Base-by-base conservation (phyloP, 2,113 vertebrate species). In the Electrona antarctica region DNA sequence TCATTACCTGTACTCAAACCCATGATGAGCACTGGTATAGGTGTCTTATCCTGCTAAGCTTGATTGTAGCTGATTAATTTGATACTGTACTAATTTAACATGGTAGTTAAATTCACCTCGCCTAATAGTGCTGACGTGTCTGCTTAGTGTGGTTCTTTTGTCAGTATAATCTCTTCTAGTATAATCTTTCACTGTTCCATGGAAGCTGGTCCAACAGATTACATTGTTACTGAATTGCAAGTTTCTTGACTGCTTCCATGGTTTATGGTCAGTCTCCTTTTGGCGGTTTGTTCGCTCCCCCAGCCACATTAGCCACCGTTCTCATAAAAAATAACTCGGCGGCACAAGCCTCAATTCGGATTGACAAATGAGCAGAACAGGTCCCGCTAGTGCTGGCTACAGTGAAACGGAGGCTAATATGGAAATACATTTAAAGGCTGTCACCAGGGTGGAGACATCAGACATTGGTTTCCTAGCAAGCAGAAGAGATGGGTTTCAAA, bases 351-450 rank as follows among this genome's bases (percentile, higher is more conserved):
- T 88, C 76, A 76, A 50, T 57, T 46, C 6, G 64, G 76, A 81
- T 65, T 85, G 88, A 87, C 71, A 58, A 76, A 84, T 69, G 77
- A 76, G 76, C 66, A 61, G 75, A 60, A 74, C 9, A 48, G 14
- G 67, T 14, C 60, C 79, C 28, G 14, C 51, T 73, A 67, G 77
- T 69, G 21, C 64, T 62, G 64, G 78, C 68, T 74, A 74, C 64
- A 74, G 78, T 76, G 77, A 82, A 78, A 74, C 14, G 13, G 67
- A 77, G 74, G 80, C 78, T 75, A 82, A 84, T 77, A 78, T 79
- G 80, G 76, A 88, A 85, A 86, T 77, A 71, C 87, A 86, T 86
- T 85, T 75, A 70, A 79, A 88, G 78, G 52, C 72, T 75, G 72
- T 85, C 86, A 84, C 51, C 62, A 8, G 21, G 50, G 51, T 60